These are phyloP conservation scores for Chiloscyllium punctatum DNA, from an alignment of 2,797 vertebrate species.

Conservation along the genomic window DNA sequence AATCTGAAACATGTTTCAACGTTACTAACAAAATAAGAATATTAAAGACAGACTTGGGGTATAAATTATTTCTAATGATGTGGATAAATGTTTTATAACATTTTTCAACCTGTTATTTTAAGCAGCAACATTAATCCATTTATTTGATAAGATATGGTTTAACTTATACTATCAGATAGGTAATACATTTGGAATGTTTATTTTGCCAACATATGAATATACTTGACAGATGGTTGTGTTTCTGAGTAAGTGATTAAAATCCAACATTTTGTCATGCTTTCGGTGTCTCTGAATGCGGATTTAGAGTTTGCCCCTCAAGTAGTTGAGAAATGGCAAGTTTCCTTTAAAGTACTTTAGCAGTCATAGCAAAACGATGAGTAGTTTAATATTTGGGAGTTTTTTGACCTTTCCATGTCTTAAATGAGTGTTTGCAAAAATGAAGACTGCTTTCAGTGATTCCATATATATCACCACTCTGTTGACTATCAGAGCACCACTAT, in stretches of 20 bases:
- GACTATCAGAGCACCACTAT: background rate
- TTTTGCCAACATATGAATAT: background rate
- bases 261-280: background rate
- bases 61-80: constrained; percentile 5
- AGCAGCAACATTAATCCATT: background rate
- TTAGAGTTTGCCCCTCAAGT: background rate
- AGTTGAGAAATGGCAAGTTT: background rate
- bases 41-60: background rate
- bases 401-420: background rate
- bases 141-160: background rate
- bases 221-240: background rate
- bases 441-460: background rate
- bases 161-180: background rate
- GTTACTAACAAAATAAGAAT: background rate
- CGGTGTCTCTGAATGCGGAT: background rate
- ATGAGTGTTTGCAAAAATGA: background rate
- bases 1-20: background rate
- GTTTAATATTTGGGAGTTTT: background rate
- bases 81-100: constrained; percentile 21
- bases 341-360: background rate
- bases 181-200: background rate
- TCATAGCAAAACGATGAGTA: background rate
- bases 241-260: background rate
- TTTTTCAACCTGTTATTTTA: background rate
- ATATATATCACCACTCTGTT: background rate